Conservation (phyloP, 2,113 vertebrate genomes). For the Rhinoderma darwinii region DNA sequence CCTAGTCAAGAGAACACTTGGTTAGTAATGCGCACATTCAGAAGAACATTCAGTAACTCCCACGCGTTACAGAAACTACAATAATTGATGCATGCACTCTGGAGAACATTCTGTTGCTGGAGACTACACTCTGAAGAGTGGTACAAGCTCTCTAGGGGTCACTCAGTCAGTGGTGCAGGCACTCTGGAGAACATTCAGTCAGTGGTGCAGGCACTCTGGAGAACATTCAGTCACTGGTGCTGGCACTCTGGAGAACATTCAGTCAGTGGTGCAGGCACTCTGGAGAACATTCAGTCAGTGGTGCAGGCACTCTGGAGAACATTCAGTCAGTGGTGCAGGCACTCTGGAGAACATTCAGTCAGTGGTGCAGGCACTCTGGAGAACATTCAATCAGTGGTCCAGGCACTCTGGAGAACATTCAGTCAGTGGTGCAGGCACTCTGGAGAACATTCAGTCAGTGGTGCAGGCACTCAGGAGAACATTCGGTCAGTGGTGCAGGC, state of each 20-base stretch:
- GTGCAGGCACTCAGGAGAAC: not conserved
- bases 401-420: too few species aligned
- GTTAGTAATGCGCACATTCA: not conserved
- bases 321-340: too few species aligned
- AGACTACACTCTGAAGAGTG: not conserved
- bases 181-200: not conserved
- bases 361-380: too few species aligned
- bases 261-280: not conserved
- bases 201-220: not conserved
- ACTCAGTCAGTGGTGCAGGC: not conserved
- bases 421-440: too few species aligned
- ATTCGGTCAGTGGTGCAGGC: not conserved
- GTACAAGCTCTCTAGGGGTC: not conserved
- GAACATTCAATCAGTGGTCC: too few species aligned
- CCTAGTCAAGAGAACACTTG: too few species aligned
- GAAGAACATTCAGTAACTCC: too few species aligned
- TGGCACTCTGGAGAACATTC: not conserved
- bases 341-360: too few species aligned
- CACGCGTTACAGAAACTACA: too few species aligned
- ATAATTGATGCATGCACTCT: too few species aligned
- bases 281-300: not conserved
- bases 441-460: not conserved
- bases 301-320: not conserved
- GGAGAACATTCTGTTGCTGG: not conserved
- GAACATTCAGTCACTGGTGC: not conserved